Conservation (phyloP, 1,140 invertebrate genomes). For the Drosophila melanogaster region DNA sequence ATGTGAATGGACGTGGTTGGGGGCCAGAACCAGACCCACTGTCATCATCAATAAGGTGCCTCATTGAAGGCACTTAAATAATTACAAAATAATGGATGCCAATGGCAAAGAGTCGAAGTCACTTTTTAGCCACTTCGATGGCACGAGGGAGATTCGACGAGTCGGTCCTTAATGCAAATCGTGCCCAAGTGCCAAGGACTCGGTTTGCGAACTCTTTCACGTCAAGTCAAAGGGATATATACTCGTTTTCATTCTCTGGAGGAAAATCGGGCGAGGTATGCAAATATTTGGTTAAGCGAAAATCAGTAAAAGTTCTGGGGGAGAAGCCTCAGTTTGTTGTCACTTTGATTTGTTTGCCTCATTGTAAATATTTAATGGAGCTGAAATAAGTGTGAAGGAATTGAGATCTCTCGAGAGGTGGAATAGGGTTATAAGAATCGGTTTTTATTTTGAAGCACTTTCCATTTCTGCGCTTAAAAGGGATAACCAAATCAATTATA, state of each 20-base stretch:
- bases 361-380: constrained; percentile 80
- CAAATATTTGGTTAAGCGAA: constrained; percentile 75
- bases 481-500: neutral
- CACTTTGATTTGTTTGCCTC: constrained; percentile 75
- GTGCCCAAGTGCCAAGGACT: constrained; percentile 66
- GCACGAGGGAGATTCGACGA: neutral
- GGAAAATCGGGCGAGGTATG: constrained; percentile 55
- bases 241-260: constrained; percentile 4
- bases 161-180: constrained; percentile 69
- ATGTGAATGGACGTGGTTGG: neutral
- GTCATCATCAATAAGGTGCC: constrained; percentile 53
- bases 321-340: constrained; percentile 60
- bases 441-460: constrained; percentile 7
- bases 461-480: no score
- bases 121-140: constrained; percentile 50
- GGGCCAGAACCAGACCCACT: constrained; percentile 10
- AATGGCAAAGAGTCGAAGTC: constrained; percentile 47
- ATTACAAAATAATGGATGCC: constrained; percentile 79
- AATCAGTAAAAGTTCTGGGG: constrained; percentile 62
- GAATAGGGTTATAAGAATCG: constrained; percentile 3
- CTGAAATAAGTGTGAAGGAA: constrained; percentile 60
- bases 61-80: constrained; percentile 74
- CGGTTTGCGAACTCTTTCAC: constrained; percentile 58
- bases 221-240: constrained; percentile 42
- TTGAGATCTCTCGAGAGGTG: constrained; percentile 15